A percentile compares a stretch with the other conserved stretches of the same genome.
phyloP scores from a whole-genome alignment of 2,888 invertebrate species.

The Stenotaenia linearis region DNA sequence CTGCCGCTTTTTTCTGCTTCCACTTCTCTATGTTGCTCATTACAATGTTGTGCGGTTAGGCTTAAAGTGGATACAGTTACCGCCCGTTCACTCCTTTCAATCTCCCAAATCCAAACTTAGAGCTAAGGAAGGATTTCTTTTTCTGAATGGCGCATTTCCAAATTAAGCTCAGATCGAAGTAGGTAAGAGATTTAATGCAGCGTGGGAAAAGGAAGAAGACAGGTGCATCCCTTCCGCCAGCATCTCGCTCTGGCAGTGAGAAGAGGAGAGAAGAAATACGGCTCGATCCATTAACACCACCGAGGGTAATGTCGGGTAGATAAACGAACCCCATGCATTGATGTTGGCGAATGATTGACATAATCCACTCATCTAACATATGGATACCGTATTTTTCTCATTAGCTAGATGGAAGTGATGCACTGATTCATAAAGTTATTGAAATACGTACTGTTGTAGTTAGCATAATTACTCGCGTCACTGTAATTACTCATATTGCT shows the following conservation, averaged over 20 bases:
- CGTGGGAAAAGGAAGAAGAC: neutral
- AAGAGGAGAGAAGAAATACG: neutral
- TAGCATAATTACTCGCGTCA: conserved; percentile 36
- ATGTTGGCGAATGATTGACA: neutral
- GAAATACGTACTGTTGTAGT: conserved; percentile 36
- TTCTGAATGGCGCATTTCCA: neutral
- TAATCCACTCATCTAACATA: too few species aligned
- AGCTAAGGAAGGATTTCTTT: neutral
- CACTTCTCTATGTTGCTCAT: conserved; percentile 37
- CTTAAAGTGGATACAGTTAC: neutral
- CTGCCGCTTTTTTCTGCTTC: conserved; percentile 37
- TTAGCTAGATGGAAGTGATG: neutral
- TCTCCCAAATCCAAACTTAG: neutral
- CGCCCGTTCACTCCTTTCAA: neutral
- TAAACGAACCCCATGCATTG: neutral
- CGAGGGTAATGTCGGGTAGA: neutral
- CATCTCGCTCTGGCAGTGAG: neutral
- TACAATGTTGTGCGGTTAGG: neutral
- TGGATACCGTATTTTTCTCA: too few species aligned
- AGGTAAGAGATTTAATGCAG: neutral
- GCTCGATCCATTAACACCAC: neutral
- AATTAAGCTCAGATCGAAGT: neutral
- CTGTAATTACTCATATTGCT: conserved; percentile 36
- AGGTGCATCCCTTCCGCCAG: neutral
- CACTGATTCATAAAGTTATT: too few species aligned